Evolutionary conservation across 1,140 invertebrate species (phyloP).

Genomic region (Diachasma alloeum): DNA sequence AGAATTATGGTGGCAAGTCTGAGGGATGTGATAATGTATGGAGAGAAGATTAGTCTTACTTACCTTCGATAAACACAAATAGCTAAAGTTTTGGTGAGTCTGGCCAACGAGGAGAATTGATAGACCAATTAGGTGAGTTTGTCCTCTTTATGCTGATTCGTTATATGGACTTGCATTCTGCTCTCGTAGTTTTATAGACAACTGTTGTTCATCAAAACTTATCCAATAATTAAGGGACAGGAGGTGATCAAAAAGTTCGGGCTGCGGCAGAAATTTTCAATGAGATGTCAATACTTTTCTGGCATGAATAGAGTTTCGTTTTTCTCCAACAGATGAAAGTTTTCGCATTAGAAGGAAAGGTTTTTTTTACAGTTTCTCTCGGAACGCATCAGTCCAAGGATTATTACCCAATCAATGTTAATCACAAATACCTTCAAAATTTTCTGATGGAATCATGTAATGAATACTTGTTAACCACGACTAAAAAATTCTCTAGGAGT

Average conservation of each 20-base stretch:
- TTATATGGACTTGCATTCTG: too few relatives aligned
- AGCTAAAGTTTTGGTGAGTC: background rate
- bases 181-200: too few relatives aligned
- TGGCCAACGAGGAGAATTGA: background rate
- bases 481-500: background rate
- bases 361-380: too few relatives aligned
- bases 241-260: too few relatives aligned
- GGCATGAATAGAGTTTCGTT: too few relatives aligned
- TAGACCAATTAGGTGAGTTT: background rate
- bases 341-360: too few relatives aligned
- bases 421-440: background rate
- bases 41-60: background rate
- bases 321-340: too few relatives aligned
- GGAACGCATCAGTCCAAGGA: too few relatives aligned
- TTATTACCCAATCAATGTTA: background rate
- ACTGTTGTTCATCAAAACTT: background rate
- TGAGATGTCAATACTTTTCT: too few relatives aligned
- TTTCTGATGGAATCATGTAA: background rate
- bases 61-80: background rate
- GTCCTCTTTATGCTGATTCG: background rate
- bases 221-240: background rate
- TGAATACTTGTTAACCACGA: background rate
- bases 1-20: background rate
- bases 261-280: too few relatives aligned
- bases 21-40: background rate